Percentiles rank a stretch among this genome's conserved stretches.
Conservation (phyloP, 2,797 vertebrate species). For the Semotilus atromaculatus region DNA sequence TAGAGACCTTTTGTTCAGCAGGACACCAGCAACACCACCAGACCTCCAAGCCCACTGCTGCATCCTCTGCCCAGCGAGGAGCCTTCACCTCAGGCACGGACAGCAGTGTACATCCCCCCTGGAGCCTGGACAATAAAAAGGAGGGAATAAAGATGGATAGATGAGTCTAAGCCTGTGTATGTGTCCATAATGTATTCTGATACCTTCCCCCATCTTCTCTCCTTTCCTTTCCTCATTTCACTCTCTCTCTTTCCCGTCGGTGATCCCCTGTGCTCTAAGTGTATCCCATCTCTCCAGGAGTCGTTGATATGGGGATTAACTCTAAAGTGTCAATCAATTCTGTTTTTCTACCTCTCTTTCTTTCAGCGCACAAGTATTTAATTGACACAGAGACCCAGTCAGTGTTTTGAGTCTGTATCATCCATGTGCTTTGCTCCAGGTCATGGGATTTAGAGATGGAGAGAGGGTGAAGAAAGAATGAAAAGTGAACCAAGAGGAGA, state of each 20-base stretch:
- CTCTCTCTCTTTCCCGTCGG: constrained; percentile 57
- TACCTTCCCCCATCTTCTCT: background rate
- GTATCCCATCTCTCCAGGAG: constrained; percentile 69
- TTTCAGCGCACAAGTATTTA: constrained; percentile 65
- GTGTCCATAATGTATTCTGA: constrained; percentile 34
- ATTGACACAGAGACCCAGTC: constrained; percentile 66
- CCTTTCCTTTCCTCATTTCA: background rate
- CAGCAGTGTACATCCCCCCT: constrained; percentile 55
- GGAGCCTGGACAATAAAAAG: constrained; percentile 61
- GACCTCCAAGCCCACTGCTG: constrained; percentile 52
- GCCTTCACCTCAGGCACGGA: constrained; percentile 58
- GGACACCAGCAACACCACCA: constrained; percentile 56
- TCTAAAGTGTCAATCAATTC: constrained; percentile 78
- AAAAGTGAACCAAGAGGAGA: constrained; percentile 38
- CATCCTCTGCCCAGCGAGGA: constrained; percentile 42
- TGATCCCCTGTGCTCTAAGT: constrained; percentile 68
- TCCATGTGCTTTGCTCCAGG: constrained; percentile 64
- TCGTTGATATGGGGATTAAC: constrained; percentile 75
- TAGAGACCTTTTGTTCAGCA: constrained; percentile 68
- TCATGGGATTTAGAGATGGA: constrained; percentile 63
- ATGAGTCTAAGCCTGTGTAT: background rate
- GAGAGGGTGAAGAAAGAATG: constrained; percentile 42
- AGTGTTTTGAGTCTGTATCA: constrained; percentile 54
- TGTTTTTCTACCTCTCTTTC: constrained; percentile 61
- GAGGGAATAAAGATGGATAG: constrained; percentile 37